Evolutionary conservation across 2,797 vertebrate species (phyloP), one percentile per base, ranked within the genome.

Genomic region (Poeciliopsis gracilis): DNA sequence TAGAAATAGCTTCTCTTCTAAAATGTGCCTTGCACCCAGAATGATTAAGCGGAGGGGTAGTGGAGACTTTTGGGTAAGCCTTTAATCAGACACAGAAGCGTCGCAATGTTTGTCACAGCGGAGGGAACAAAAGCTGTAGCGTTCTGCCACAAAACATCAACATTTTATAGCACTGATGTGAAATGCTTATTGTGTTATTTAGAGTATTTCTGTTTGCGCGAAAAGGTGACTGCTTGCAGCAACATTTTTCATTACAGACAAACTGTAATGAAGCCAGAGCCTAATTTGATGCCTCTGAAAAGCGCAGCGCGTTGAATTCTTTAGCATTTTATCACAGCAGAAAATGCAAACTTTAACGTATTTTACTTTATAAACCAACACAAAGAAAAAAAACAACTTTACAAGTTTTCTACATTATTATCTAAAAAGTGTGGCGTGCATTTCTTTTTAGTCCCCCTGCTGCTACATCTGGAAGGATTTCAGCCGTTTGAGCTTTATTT

Each of bases 81-180:
- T 86, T 77, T 84, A 80, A 75, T 84, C 61, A 74, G 51, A 82
- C 63, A 66, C 57, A 49, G 55, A 49, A 71, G 59, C 46, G 25
- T 59, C 16, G 67, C 36, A n/a, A 66, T 20, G 0, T 76, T 69
- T 66, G 43, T 78, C 36, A 53, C 38, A 33, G n/a, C 46, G 47
- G 16, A 69, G 45, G 41, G 38, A 79, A 25, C 72, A 25, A 69
- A 77, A 83, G 61, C 71, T 1, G 55, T 0, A 79, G 66, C 18
- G 15, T 36, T 63, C 59, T 46, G 8, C 38, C 4, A 49, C 47
- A 5, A 75, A 73, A 55, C 67, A 61, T n/a, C 43, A 20, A 41
- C 61, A 73, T 49, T 28, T 7, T 13, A 53, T 0, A n/a, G 10
- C 13, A 8, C 51, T 45, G n/a, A 7, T 28, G 9, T 47, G 46